Evolutionary conservation across 2,888 invertebrate species (phyloP), one percentile per base, ranked within the genome.

Genomic region (Hirtodrosophila confusa): DNA sequence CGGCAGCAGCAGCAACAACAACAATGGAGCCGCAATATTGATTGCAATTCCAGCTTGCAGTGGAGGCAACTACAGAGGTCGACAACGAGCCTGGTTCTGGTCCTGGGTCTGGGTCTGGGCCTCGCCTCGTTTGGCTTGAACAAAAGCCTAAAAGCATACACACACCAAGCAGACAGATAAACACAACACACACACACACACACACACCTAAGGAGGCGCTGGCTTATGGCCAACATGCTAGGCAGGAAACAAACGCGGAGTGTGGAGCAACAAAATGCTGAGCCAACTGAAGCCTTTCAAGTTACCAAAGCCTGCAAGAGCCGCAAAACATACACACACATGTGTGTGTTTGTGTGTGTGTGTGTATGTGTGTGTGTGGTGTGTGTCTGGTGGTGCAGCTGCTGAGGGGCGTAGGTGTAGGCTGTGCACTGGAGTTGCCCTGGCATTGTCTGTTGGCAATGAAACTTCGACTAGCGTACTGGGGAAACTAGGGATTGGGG

Each of bases 381-480:
- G 37, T 41, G n/a, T 63, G 29, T 31, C 1, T 57, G 80, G 43
- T 57, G 45, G 23, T 57, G 54, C 55, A 54, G 64, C 75, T 77
- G 74, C 70, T 63, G 65, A 40, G 51, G 10, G 35, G 29, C 54
- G 50, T 17, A 50, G 31, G 49, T 61, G 43, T 33, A 2, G 10
- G 49, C 17, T 43, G 44, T 61, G 47, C 60, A 50, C 43, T 80
- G 60, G 51, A 82, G 78, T 78, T 82, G 71, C 86, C 76, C 79
- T 86, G 86, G 86, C 86, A 86, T 86, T 86, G 86, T 86, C 82
- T 88, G 87, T 87, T 86, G 86, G 88, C 88, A 86, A 88, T 88
- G 86, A 86, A 86, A 86, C 73, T 88, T 74, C 79, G 64, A 66
- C 72, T 47, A 31, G 10, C 11, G 24, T 7, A 29, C 23, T 17